These are phyloP conservation scores for Edolisoma coerulescens DNA, from an alignment of 2,113 vertebrate species.

Conservation along the genomic window DNA sequence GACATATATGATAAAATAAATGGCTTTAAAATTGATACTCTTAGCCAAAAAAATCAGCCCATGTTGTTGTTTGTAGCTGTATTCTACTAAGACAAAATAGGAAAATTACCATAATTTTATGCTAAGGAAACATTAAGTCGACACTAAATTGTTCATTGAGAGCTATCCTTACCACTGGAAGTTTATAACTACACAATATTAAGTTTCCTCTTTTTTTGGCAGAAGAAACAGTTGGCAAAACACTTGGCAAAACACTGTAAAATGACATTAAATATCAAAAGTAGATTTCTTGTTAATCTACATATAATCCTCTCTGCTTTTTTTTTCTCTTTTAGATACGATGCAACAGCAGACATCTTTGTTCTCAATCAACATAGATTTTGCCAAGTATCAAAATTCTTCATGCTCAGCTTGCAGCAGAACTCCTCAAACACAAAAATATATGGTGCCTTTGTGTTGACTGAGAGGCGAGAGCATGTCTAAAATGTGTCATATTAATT, in stretches of 20 bases:
- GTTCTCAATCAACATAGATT: neutral
- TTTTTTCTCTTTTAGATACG: neutral
- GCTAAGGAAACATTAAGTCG: neutral
- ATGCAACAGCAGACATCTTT: neutral
- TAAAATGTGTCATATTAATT: neutral
- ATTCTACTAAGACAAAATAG: neutral
- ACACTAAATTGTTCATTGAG: neutral
- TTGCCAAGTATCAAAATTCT: neutral
- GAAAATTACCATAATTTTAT: neutral
- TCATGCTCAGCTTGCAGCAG: neutral
- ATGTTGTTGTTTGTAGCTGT: neutral
- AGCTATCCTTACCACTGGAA: accelerated
- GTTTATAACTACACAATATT: neutral
- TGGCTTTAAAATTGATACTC: neutral
- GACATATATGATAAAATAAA: neutral
- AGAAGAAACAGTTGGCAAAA: neutral
- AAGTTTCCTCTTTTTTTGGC: neutral
- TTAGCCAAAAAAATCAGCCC: neutral
- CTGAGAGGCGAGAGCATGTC: neutral
- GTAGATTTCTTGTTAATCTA: neutral
- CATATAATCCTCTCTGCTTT: neutral
- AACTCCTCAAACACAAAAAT: neutral
- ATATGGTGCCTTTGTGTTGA: neutral
- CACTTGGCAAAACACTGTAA: neutral
- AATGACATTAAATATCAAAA: neutral